phyloP scores from a whole-genome alignment of 1,140 invertebrate genomes.

The Hycleus cichorii region DNA sequence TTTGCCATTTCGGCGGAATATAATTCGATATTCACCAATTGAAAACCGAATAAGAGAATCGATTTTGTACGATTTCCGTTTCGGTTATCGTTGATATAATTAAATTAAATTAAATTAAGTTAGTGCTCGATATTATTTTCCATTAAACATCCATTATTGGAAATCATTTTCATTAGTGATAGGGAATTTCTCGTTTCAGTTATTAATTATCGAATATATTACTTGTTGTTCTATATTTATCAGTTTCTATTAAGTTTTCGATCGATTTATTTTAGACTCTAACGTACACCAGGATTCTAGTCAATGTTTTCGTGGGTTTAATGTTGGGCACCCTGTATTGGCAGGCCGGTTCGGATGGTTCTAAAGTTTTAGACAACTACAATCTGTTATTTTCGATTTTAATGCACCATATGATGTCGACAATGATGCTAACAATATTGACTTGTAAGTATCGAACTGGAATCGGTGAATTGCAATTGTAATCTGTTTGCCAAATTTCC shows the following conservation, averaged over 20 bases:
- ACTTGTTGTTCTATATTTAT: neutral
- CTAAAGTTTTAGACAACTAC: constrained; percentile 70
- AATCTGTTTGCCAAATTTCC: constrained; percentile 38
- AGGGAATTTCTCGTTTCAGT: too few relatives aligned
- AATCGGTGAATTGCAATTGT: neutral
- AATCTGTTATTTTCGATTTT: constrained; percentile 74
- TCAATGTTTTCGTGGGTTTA: constrained; percentile 63
- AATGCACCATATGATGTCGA: constrained; percentile 77
- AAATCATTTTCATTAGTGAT: too few relatives aligned
- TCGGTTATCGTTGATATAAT: too few relatives aligned
- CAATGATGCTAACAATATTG: constrained; percentile 78
- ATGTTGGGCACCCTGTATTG: constrained; percentile 68
- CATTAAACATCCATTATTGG: too few relatives aligned
- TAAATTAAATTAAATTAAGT: too few relatives aligned
- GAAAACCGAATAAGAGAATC: too few relatives aligned
- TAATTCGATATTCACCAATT: too few relatives aligned
- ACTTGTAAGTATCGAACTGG: constrained; percentile 55
- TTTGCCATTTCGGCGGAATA: neutral
- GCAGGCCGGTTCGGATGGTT: constrained; percentile 60
- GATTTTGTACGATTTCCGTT: too few relatives aligned
- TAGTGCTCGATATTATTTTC: too few relatives aligned
- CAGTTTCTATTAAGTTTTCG: too few relatives aligned
- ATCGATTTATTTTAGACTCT: constrained; percentile 61
- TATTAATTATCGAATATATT: too few relatives aligned
- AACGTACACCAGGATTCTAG: constrained; percentile 73